Conservation (phyloP, 2,113 vertebrate species). For the Cricetomys ansorgei region DNA sequence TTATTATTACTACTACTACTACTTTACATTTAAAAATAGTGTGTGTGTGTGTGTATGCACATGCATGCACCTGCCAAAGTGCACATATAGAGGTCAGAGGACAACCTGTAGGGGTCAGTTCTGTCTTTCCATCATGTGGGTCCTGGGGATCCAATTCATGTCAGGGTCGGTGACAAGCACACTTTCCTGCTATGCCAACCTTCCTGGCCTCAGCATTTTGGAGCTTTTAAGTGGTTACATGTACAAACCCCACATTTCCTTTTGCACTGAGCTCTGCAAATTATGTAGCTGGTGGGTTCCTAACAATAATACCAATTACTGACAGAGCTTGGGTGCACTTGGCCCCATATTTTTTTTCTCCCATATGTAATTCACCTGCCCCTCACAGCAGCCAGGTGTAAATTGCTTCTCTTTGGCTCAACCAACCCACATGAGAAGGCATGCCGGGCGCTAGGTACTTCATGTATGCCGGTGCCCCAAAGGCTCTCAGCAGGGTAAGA, state of each 20-base stretch:
- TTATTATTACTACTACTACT: not conserved
- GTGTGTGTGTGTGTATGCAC: not conserved
- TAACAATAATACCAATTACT: not conserved
- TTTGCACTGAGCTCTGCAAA: not conserved
- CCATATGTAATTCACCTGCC: not conserved
- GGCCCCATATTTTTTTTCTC: not conserved
- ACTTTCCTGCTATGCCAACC: not conserved
- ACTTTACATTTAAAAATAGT: not conserved
- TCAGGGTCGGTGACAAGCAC: not conserved
- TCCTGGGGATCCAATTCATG: not conserved
- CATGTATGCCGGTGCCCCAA: too few relatives aligned
- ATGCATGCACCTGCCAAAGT: not conserved
- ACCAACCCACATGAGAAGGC: not conserved
- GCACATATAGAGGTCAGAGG: too few relatives aligned
- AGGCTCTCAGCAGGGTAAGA: not conserved
- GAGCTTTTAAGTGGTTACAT: not conserved
- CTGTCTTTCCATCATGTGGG: not conserved
- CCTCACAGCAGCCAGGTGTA: not conserved
- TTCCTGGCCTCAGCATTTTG: not conserved
- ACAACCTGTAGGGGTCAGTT: not conserved
- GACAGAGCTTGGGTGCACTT: not conserved
- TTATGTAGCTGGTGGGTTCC: not conserved
- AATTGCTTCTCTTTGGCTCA: not conserved
- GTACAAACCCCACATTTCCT: not conserved
- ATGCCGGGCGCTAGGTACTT: not conserved